Evolutionary conservation across 2,797 vertebrate genomes (phyloP).

Genomic region (Rhinichthys osculus): DNA sequence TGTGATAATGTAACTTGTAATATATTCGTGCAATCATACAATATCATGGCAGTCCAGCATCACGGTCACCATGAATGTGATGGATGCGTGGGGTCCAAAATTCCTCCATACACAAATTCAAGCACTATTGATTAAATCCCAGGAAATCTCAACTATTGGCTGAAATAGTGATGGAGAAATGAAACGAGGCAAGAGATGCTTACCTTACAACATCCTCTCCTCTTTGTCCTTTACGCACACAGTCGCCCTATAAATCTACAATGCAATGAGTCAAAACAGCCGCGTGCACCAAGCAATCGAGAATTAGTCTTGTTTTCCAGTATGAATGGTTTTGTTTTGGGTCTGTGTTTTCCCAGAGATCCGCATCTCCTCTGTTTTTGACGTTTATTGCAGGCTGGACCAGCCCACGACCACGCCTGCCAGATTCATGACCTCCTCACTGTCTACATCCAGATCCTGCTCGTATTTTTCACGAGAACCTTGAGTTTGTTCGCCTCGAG

Average conservation of each 20-base stretch:
- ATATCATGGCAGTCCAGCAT: background rate
- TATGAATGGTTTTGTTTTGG: background rate
- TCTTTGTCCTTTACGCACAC: conserved; percentile 54
- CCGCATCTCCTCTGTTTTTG: conserved; percentile 64
- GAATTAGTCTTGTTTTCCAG: background rate
- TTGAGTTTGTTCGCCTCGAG: background rate
- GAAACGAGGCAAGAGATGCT: conserved; percentile 44
- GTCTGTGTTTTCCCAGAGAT: conserved; percentile 6
- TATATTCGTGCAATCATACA: background rate
- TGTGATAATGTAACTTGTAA: background rate
- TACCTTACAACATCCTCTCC: conserved; percentile 77
- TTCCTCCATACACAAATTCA: background rate
- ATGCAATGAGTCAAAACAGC: background rate
- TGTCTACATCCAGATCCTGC: background rate
- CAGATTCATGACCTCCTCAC: conserved; percentile 38
- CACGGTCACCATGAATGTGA: background rate
- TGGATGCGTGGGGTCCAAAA: background rate
- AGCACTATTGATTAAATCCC: background rate
- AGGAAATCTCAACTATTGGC: background rate
- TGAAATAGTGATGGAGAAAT: background rate
- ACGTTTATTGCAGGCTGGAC: conserved; percentile 67
- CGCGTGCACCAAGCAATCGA: background rate
- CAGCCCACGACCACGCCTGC: conserved; percentile 84
- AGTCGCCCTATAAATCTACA: background rate
- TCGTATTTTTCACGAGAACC: background rate